These are phyloP conservation scores for Nycticryphes semicollaris DNA, from an alignment of 2,113 vertebrate genomes.

Conservation along the genomic window DNA sequence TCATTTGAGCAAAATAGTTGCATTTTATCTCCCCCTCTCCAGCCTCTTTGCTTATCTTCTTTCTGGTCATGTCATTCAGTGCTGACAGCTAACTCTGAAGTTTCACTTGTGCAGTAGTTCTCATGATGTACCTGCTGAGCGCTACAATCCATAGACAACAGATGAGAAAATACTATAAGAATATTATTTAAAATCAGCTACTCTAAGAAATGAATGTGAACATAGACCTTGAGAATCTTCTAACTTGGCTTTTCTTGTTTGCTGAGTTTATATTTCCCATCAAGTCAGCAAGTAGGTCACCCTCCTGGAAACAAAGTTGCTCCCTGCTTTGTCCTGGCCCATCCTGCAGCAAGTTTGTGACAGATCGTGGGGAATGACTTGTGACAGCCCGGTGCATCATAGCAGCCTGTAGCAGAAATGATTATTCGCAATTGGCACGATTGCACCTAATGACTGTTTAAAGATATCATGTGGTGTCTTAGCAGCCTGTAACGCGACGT, in stretches of 20 bases:
- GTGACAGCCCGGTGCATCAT: background rate
- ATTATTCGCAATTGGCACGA: background rate
- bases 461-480: background rate
- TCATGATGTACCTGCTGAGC: background rate
- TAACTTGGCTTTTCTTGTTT: background rate
- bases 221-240: fast-evolving
- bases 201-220: background rate
- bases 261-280: background rate
- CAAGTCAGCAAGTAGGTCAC: background rate
- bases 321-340: background rate
- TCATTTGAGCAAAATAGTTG: background rate
- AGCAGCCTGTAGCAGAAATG: background rate
- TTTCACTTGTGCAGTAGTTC: background rate
- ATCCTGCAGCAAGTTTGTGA: background rate
- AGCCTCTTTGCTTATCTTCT: background rate
- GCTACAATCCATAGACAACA: background rate
- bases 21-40: background rate
- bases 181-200: background rate
- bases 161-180: background rate
- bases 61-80: background rate
- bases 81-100: background rate
- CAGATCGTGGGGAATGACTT: background rate
- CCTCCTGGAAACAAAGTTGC: background rate
- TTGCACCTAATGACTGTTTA: background rate
- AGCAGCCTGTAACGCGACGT: background rate